phyloP scores from a whole-genome alignment of 2,113 vertebrate species.

The Notiomystis cincta region DNA sequence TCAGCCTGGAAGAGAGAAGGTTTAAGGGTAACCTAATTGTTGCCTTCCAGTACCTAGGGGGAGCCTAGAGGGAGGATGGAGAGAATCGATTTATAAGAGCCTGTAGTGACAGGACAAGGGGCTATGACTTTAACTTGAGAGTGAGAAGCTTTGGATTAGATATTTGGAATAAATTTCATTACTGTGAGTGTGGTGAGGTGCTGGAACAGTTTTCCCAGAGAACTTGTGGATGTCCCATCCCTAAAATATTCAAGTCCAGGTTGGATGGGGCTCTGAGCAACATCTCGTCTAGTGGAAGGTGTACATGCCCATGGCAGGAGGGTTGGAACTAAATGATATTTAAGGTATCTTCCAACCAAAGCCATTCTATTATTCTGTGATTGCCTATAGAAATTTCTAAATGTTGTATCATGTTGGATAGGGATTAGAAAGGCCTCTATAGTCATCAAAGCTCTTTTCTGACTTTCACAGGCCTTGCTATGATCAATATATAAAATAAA shows the following conservation, averaged over 20 bases:
- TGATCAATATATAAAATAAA: neutral
- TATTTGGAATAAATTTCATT: neutral
- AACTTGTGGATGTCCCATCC: neutral
- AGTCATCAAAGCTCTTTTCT: neutral
- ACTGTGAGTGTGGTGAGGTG: neutral
- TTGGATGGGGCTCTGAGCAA: neutral
- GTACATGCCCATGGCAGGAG: accelerated
- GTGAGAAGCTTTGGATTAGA: neutral
- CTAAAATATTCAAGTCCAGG: neutral
- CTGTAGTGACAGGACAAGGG: neutral
- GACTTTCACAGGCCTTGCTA: neutral
- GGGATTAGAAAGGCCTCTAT: neutral
- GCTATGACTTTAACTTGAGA: neutral
- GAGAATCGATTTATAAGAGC: neutral
- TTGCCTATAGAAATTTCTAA: neutral
- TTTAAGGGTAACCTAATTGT: neutral
- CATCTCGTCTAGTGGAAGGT: neutral
- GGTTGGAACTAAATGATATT: neutral
- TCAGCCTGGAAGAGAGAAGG: neutral
- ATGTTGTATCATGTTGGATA: neutral
- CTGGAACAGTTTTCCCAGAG: neutral
- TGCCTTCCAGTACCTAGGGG: neutral
- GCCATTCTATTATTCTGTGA: neutral
- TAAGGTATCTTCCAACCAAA: neutral
- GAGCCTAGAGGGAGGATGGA: neutral